Evolutionary conservation across 37 sponge, comb jelly and placozoan species (phyloP), one percentile per base, ranked within the genome.

Genomic region (Hormiphora californensis): DNA sequence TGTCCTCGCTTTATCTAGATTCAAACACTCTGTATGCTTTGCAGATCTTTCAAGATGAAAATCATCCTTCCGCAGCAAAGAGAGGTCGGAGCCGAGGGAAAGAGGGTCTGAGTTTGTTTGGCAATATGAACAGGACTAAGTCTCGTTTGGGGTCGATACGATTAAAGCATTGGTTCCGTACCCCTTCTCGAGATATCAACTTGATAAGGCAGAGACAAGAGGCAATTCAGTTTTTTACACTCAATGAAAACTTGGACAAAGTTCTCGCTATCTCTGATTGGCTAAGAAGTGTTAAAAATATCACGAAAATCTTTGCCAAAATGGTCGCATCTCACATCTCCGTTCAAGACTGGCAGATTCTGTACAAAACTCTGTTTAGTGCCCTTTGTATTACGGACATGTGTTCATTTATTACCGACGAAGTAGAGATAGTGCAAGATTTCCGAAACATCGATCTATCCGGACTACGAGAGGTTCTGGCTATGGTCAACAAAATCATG

Each of bases 101-200:
- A 51, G 98, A 97, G 44, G 98, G 98, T 40, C 92, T 97, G 17
- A 94, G 95, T 15, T 63, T 97, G 1, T 97, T 97, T 86, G 93
- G 94, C 90, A 19, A 88, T 88, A 63, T 41, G 36, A 93, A 98
- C 78, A 91, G 65, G 57, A 95, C 99, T 5, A 87, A 88, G 31
- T 94, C 99, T 51, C 88, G 88, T 43, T 86, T 98, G 27, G 99
- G 99, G 0, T 32, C 59, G 25, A 87, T 85, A 25, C 43, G 88
- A 44, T 88, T 97, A 30, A 92, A 86, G 63, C 87, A 92, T 55
- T 98, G 99, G 99, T 98, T 98, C 81, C 43, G 90, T 21, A 89
- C 94, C 15, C 95, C 99, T 2, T 86, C 91, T 54, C 53, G 85
- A 40, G 92, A 95, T 63, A 54, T 91, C 12, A 53, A 49, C 1